These are phyloP conservation scores for Alethe castanea DNA, from an alignment of 2,113 vertebrate species.

Conservation along the genomic window DNA sequence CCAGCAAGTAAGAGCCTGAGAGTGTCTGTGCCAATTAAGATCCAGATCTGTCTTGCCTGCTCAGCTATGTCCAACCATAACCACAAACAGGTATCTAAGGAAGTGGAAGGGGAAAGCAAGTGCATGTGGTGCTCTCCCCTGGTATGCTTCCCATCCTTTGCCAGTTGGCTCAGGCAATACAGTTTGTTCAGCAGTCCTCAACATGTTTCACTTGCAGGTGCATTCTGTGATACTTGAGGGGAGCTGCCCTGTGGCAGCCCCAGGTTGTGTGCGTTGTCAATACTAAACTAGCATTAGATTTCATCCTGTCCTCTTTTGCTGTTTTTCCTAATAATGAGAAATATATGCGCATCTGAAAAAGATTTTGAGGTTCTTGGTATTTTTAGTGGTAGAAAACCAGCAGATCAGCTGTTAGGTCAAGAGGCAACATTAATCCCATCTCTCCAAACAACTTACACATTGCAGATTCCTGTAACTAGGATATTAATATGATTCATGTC, in stretches of 20 bases:
- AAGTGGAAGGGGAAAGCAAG: not conserved
- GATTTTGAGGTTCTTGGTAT: not conserved
- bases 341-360: not conserved
- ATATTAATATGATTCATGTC: not conserved
- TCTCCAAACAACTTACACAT: not conserved
- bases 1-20: not conserved
- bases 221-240: not conserved
- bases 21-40: not conserved
- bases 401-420: not conserved
- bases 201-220: not conserved
- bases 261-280: rapidly evolving
- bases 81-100: not conserved
- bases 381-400: not conserved
- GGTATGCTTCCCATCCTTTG: not conserved
- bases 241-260: not conserved
- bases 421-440: not conserved
- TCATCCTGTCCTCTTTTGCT: not conserved
- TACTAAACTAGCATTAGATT: not conserved
- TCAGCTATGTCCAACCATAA: not conserved
- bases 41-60: not conserved
- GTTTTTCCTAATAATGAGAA: not conserved
- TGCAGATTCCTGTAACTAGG: not conserved
- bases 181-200: not conserved
- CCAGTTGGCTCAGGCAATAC: not conserved
- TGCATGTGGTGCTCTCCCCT: rapidly evolving